phyloP scores from a whole-genome alignment of 2,797 vertebrate genomes.

The Sebastes kiyomatsui region DNA sequence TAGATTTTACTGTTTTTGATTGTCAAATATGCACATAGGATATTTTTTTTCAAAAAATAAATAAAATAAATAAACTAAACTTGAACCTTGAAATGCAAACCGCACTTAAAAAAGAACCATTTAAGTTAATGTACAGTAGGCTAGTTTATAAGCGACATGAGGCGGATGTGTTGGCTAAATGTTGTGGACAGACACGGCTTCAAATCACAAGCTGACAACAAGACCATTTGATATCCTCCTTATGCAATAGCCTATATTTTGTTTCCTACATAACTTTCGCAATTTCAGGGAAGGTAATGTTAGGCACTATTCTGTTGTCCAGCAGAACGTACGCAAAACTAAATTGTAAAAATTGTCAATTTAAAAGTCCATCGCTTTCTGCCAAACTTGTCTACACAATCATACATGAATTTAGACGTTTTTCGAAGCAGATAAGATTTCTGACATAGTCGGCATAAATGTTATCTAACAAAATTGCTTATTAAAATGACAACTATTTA shows the following conservation, averaged over 20 bases:
- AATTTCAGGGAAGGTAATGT: not conserved
- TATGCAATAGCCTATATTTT: not conserved
- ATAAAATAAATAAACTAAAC: not conserved
- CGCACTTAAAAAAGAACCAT: not conserved
- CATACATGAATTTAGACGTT: not conserved
- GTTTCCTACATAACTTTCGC: conserved; percentile 10
- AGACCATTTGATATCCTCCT: not conserved
- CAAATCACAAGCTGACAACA: not conserved
- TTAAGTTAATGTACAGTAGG: not conserved
- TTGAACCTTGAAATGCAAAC: not conserved
- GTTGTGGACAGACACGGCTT: not conserved
- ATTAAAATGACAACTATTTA: conserved; percentile 3
- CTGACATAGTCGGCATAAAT: conserved; percentile 11
- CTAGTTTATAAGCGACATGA: not conserved
- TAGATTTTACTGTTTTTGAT: not conserved
- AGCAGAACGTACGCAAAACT: conserved; percentile 16
- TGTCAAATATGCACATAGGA: not conserved
- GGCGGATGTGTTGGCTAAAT: conserved; percentile 3
- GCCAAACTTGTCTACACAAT: fast-evolving
- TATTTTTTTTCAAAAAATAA: not conserved
- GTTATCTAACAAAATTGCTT: not conserved
- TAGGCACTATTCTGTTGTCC: conserved; percentile 1
- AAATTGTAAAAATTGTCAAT: conserved; percentile 8
- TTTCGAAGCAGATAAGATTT: not conserved
- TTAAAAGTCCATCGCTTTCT: not conserved